Percentiles rank a stretch among this genome's conserved stretches.
These are phyloP conservation scores for Plusia festucae DNA, from an alignment of 2,888 invertebrate species.

Conservation along the genomic window DNA sequence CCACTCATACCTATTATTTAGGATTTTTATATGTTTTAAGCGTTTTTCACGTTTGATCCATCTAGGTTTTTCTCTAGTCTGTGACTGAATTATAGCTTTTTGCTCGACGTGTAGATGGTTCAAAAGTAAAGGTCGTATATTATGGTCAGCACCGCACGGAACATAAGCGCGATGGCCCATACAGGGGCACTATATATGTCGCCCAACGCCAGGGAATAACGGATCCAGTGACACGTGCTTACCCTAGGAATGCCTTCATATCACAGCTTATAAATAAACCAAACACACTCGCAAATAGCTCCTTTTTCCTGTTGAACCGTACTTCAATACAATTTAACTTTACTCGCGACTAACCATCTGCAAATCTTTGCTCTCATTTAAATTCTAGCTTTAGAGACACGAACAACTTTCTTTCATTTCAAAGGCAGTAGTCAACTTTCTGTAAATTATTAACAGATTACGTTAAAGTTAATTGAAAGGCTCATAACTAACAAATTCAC, in stretches of 20 bases:
- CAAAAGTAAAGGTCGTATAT: slow-evolving; percentile 58
- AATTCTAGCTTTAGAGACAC: slow-evolving; percentile 32
- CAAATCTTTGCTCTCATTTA: slow-evolving; percentile 8
- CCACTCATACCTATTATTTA: too few relatives aligned
- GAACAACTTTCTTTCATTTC: slow-evolving; percentile 26
- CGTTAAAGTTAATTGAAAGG: not conserved
- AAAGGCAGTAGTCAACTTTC: not conserved
- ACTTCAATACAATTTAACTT: slow-evolving; percentile 43
- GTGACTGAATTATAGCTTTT: slow-evolving; percentile 19
- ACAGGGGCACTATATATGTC: slow-evolving; percentile 66
- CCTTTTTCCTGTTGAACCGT: slow-evolving; percentile 16
- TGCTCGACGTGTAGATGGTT: slow-evolving; percentile 29
- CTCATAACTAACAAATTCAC: slow-evolving; percentile 2
- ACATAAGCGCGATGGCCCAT: slow-evolving; percentile 66
- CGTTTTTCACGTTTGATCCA: not conserved
- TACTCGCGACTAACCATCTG: slow-evolving; percentile 26
- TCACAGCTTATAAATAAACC: slow-evolving; percentile 59
- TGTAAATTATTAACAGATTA: slow-evolving; percentile 4
- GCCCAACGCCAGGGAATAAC: slow-evolving; percentile 51
- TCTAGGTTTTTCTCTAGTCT: not conserved
- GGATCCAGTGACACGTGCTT: slow-evolving; percentile 49
- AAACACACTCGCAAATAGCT: slow-evolving; percentile 29
- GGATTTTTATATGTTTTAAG: too few relatives aligned
- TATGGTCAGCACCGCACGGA: slow-evolving; percentile 46
- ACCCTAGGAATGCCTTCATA: slow-evolving; percentile 42